A percentile compares a stretch with the other conserved stretches of the same genome.
Evolutionary conservation across 2,888 invertebrate species (phyloP).

Genomic region (Diarsia dahlii): DNA sequence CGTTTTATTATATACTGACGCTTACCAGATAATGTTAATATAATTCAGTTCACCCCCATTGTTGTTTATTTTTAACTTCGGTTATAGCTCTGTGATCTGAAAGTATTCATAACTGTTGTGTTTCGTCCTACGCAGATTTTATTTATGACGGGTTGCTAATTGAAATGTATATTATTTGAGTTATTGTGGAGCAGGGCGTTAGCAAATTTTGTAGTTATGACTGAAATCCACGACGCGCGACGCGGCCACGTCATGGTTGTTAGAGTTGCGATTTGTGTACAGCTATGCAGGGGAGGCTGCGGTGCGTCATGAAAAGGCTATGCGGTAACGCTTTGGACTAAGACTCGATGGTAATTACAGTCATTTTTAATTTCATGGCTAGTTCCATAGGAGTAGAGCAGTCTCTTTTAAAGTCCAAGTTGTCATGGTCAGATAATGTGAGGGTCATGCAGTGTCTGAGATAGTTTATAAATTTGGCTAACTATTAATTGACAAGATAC

Average conservation of each 20-base stretch:
- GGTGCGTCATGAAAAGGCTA: conserved; percentile 10
- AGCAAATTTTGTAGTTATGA: conserved; percentile 9
- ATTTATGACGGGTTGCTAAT: conserved; percentile 21
- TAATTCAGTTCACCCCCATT: conserved; percentile 6
- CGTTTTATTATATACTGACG: conserved; percentile 6
- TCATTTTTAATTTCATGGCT: neutral
- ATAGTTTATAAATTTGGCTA: neutral
- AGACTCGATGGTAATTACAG: neutral
- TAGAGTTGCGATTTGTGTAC: neutral
- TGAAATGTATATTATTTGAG: conserved; percentile 24
- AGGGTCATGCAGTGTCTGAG: neutral
- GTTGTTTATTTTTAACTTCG: conserved; percentile 35
- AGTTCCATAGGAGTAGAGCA: neutral
- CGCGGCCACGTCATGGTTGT: conserved; percentile 20
- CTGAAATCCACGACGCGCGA: neutral
- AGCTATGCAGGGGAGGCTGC: neutral
- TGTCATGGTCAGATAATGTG: neutral
- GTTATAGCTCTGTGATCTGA: conserved; percentile 16
- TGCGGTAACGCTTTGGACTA: neutral
- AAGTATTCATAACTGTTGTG: conserved; percentile 21
- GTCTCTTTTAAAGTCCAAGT: neutral
- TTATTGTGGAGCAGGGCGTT: neutral
- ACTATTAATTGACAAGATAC: neutral
- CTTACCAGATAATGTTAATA: conserved; percentile 29
- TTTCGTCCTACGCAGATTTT: conserved; percentile 23